Base-by-base conservation (phyloP, 2,113 vertebrate species). In the Corvus cornix region DNA sequence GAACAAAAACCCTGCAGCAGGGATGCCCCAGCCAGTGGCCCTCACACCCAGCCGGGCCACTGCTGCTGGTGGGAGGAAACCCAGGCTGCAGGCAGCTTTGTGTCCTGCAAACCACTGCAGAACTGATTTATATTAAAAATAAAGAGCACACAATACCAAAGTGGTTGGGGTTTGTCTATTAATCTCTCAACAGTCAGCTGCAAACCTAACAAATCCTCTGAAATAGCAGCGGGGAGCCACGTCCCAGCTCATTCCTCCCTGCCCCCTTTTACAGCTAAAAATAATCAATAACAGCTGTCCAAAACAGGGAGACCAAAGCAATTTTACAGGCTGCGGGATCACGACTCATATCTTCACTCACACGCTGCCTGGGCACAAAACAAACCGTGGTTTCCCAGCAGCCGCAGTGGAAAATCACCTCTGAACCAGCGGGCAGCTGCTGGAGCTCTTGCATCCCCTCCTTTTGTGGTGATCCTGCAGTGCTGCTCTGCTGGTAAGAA, bases 151-250 rank as follows among this genome's bases (percentile, higher is more conserved):
- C 96, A 95, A 92, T 73, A 52, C 91, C 4, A 0, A 95, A 91
- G 89, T 43, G 83, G 13, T 92, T 53, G 87, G 76, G 76, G 84
- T 72, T 96, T 96, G 93, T 89, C 89, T 77, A 88, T 94, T 90
- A 95, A 95, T 95, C 93, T 94, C 93, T n/a, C 89, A 62, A 5
- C 73, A 77, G 95, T 92, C 95, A 94, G 91, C 89, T 95, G 87
- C 93, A 90, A 91, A 94, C 87, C 51, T 21, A 86, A 84, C 78
- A 92, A 96, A 95, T 95, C 91, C 96, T 75, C 76, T 93, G 82
- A 53, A 96, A 92, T 0, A 73, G 84, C 89, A 89, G 86, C 16
- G 0, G 83, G 79, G 83, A 91, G 60, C 66, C 0, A 0, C 4
- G 12, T 22, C 81, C 78, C 13, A 14, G 78, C 74, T 82, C 39